phyloP scores from a whole-genome alignment of 2,113 vertebrate genomes.

The Oreotrochilus melanogaster region DNA sequence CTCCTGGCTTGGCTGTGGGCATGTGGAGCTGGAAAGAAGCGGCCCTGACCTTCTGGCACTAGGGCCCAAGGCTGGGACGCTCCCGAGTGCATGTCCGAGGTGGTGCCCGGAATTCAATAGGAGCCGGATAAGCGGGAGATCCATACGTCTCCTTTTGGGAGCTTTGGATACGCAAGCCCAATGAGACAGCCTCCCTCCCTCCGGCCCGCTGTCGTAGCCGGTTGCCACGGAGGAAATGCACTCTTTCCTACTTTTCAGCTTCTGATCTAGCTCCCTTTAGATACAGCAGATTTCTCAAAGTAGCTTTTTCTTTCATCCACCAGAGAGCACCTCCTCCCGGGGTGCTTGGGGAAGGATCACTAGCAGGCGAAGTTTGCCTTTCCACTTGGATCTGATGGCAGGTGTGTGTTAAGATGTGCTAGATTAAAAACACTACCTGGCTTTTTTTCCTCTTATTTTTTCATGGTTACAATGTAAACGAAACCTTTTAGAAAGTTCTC shows the following conservation, averaged over 20 bases:
- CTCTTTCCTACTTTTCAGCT: background rate
- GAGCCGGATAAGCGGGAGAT: background rate
- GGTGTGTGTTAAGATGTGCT: background rate
- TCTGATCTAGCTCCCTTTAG: background rate
- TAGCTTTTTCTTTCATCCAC: background rate
- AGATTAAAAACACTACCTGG: accelerated
- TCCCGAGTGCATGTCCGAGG: background rate
- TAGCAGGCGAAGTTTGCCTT: background rate
- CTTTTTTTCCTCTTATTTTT: background rate
- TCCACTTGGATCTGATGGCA: background rate
- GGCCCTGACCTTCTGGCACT: background rate
- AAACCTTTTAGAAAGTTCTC: background rate
- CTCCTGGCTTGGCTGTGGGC: background rate
- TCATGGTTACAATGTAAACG: background rate
- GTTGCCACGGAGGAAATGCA: background rate
- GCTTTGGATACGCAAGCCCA: background rate
- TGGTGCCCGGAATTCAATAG: accelerated
- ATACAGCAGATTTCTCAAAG: background rate
- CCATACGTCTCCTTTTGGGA: accelerated
- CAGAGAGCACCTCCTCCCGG: background rate
- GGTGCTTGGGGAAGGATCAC: background rate
- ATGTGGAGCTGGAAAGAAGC: accelerated
- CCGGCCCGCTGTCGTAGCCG: background rate
- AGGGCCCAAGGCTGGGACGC: background rate
- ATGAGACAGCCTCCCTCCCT: too few species aligned